A percentile compares a stretch with the other conserved stretches of the same genome.
Evolutionary conservation across 1,140 invertebrate species (phyloP).

Genomic region (Neocloeon triangulifer): DNA sequence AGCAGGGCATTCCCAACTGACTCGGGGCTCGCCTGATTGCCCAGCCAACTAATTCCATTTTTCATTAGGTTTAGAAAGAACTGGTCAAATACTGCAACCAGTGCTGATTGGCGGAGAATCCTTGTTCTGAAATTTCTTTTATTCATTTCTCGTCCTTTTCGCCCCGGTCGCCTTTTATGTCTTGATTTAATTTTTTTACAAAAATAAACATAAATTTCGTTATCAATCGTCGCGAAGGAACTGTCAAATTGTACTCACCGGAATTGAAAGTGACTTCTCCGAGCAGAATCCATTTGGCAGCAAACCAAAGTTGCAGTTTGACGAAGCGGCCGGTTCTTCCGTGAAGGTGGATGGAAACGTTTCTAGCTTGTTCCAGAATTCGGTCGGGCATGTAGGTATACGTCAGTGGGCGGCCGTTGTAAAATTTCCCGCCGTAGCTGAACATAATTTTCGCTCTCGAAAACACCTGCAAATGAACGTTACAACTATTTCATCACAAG

Average conservation of each 20-base stretch:
- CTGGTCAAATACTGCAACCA: too few relatives aligned
- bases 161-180: constrained; percentile 1
- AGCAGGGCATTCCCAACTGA: too few relatives aligned
- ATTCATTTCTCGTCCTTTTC: too few relatives aligned
- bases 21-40: too few relatives aligned
- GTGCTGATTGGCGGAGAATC: too few relatives aligned
- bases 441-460: constrained; percentile 42
- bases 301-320: constrained; percentile 49
- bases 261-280: constrained; percentile 50
- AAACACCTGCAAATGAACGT: constrained; percentile 39
- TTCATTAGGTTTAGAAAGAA: too few relatives aligned
- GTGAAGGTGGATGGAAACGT: constrained; percentile 44
- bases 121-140: too few relatives aligned
- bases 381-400: constrained; percentile 49
- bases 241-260: too few relatives aligned
- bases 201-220: too few relatives aligned
- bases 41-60: too few relatives aligned
- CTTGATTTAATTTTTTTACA: neutral
- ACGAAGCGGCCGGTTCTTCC: constrained; percentile 36
- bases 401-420: constrained; percentile 30
- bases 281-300: constrained; percentile 52
- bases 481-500: too few relatives aligned
- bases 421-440: constrained; percentile 36
- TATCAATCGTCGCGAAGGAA: too few relatives aligned
- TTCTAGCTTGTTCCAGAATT: constrained; percentile 42